These are phyloP conservation scores for Rhegmatorhina hoffmannsi DNA, from an alignment of 2,113 vertebrate species.

Conservation along the genomic window DNA sequence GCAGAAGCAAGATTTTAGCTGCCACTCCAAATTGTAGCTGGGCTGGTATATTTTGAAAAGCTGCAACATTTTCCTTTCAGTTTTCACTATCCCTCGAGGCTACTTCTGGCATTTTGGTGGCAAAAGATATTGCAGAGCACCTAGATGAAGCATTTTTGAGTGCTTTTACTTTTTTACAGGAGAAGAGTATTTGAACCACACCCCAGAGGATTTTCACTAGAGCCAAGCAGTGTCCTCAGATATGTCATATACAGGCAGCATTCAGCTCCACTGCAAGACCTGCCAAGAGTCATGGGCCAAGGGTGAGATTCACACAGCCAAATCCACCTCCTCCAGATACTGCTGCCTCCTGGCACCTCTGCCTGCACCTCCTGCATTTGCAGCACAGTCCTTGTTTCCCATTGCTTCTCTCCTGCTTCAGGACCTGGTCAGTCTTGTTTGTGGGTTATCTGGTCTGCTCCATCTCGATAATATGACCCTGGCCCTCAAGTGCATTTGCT, in stretches of 20 bases:
- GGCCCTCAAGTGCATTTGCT: rapidly evolving
- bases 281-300: background rate
- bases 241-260: background rate
- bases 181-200: background rate
- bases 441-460: background rate
- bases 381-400: background rate
- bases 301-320: background rate
- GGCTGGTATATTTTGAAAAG: background rate
- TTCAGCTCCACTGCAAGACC: background rate
- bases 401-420: background rate
- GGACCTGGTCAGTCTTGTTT: background rate
- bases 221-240: constrained; percentile 1
- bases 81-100: background rate
- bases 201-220: background rate
- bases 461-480: rapidly evolving
- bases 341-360: background rate
- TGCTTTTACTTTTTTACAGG: background rate
- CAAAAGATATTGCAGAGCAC: background rate
- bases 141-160: background rate
- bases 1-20: background rate
- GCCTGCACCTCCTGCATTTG: background rate
- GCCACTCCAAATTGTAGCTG: background rate
- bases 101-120: background rate
- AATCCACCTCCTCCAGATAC: background rate
- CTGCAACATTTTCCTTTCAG: background rate